Conservation (phyloP, 2,797 vertebrate species). For the Sebastes iracundus region DNA sequence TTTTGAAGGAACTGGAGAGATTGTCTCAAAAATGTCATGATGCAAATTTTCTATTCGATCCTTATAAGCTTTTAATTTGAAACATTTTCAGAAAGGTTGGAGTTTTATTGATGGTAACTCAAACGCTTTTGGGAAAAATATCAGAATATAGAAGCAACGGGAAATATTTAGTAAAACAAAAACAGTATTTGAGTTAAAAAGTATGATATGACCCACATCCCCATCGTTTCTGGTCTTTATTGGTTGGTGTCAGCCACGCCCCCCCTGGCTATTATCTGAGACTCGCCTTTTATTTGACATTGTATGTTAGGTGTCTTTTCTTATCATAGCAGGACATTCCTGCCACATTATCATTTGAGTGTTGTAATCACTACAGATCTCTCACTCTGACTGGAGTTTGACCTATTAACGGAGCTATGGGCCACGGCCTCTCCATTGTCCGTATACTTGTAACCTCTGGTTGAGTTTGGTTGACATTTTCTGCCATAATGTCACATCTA, state of each 20-base stretch:
- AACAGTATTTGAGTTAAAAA: neutral
- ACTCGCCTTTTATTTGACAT: neutral
- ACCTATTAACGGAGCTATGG: constrained; percentile 39
- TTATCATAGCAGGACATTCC: neutral
- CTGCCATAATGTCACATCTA: constrained; percentile 61
- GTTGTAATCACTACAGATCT: constrained; percentile 14
- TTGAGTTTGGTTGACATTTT: constrained; percentile 72
- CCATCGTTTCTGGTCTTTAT: neutral
- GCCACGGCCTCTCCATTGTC: constrained; percentile 19
- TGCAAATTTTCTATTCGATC: neutral
- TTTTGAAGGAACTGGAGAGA: neutral
- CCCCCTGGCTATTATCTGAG: too few species aligned
- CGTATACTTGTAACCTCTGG: constrained; percentile 35
- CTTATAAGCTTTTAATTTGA: neutral
- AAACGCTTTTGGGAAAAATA: neutral
- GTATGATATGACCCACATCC: neutral
- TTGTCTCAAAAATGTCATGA: neutral
- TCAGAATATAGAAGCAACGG: neutral
- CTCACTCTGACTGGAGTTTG: constrained; percentile 13
- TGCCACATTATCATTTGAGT: constrained; percentile 9
- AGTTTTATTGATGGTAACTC: neutral
- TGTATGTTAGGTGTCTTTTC: neutral
- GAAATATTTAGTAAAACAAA: neutral
- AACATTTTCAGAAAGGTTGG: neutral
- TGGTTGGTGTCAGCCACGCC: neutral